A percentile compares a stretch with the other conserved stretches of the same genome.
phyloP scores from a whole-genome alignment of 1,140 invertebrate genomes.

The Drosophila ercepeae region DNA sequence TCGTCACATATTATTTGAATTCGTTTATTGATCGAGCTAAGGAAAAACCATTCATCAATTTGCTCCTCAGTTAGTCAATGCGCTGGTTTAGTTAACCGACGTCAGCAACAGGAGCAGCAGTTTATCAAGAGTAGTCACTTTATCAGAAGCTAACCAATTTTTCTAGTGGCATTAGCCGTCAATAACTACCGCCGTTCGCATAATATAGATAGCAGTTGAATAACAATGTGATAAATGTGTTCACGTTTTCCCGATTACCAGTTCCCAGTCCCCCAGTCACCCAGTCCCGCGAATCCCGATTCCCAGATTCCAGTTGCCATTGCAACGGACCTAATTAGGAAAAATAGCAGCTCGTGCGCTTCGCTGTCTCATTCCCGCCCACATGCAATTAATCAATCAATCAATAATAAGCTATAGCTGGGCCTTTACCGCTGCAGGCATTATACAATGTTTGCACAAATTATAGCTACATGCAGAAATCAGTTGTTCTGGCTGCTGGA shows the following conservation, averaged over 20 bases:
- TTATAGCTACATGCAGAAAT: slow-evolving; percentile 41
- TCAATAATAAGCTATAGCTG: slow-evolving; percentile 20
- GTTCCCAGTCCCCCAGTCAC: too few species aligned
- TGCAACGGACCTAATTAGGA: slow-evolving; percentile 41
- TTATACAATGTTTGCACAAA: slow-evolving; percentile 49
- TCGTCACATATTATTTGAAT: slow-evolving; percentile 19
- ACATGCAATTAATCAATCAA: slow-evolving; percentile 56
- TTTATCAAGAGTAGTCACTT: slow-evolving; percentile 41
- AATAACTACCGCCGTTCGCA: slow-evolving; percentile 60
- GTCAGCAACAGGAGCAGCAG: slow-evolving; percentile 28
- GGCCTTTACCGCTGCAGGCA: slow-evolving; percentile 13
- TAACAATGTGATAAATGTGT: slow-evolving; percentile 57
- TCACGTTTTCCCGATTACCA: slow-evolving; percentile 5
- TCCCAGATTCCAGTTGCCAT: background rate
- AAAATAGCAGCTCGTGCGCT: slow-evolving; percentile 21
- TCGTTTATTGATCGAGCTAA: slow-evolving; percentile 6
- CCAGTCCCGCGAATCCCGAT: background rate
- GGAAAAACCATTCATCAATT: slow-evolving; percentile 61
- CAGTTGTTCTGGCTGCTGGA: slow-evolving; percentile 18
- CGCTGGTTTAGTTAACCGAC: slow-evolving; percentile 19
- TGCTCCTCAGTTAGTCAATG: slow-evolving; percentile 1
- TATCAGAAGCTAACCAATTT: slow-evolving; percentile 55
- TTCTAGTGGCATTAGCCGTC: slow-evolving; percentile 49
- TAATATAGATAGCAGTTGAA: slow-evolving; percentile 41
- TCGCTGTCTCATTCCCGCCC: background rate